Conservation (phyloP, 2,113 vertebrate species). For the Grantiella picta region DNA sequence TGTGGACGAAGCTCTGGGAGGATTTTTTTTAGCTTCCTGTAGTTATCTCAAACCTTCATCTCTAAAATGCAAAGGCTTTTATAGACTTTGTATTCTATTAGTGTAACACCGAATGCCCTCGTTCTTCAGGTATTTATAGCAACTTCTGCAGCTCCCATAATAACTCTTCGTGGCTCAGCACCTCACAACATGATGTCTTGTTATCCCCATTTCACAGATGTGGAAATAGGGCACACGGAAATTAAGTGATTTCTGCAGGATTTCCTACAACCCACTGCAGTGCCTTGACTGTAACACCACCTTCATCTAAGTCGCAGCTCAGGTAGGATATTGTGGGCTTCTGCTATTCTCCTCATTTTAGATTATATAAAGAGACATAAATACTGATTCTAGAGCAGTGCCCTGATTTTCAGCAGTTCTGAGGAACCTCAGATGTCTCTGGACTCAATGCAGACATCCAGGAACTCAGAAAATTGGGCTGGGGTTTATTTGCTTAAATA, state of each 20-base stretch:
- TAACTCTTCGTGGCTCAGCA: conserved; percentile 45
- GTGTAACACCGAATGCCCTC: conserved; percentile 7
- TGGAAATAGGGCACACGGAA: conserved; percentile 25
- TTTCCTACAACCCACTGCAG: not conserved
- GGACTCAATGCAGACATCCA: not conserved
- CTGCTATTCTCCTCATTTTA: not conserved
- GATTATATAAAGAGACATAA: not conserved
- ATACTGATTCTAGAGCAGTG: not conserved
- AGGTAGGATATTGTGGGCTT: not conserved
- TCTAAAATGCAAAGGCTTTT: not conserved
- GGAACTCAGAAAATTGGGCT: not conserved
- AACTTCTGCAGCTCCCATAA: conserved; percentile 38
- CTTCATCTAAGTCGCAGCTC: not conserved
- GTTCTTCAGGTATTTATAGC: conserved; percentile 61
- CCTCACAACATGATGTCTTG: not conserved
- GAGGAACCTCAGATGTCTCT: not conserved
- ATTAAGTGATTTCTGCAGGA: not conserved
- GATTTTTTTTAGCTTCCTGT: not conserved
- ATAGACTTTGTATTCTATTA: conserved; percentile 27
- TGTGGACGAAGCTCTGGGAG: not conserved
- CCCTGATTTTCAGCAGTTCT: not conserved
- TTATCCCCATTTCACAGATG: conserved; percentile 47
- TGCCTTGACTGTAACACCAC: not conserved
- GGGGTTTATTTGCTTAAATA: not conserved
- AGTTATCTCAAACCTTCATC: not conserved